A percentile compares a stretch with the other conserved stretches of the same genome.
These are phyloP conservation scores for Stegodyphus mimosarum DNA, from an alignment of 1,140 invertebrate genomes.

Conservation along the genomic window DNA sequence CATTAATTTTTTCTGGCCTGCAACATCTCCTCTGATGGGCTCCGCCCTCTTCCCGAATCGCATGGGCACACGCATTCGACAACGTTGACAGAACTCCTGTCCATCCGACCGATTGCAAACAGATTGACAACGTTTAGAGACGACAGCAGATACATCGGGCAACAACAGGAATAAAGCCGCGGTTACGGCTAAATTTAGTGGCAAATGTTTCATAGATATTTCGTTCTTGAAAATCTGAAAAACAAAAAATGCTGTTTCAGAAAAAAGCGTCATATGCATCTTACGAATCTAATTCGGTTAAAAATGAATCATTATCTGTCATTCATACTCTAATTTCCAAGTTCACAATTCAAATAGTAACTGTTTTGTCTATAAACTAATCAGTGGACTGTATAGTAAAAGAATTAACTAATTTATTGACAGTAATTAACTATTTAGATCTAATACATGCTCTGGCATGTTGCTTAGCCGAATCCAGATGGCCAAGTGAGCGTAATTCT, in stretches of 20 bases:
- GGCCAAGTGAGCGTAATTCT: too few relatives aligned
- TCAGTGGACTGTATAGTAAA: too few relatives aligned
- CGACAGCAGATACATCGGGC: not conserved
- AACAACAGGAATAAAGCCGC: not conserved
- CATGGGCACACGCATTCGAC: constrained; percentile 62
- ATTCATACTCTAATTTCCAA: not conserved
- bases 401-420: too few relatives aligned
- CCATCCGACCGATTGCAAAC: constrained; percentile 61
- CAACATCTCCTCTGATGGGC: not conserved
- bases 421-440: too few relatives aligned
- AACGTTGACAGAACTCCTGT: constrained; percentile 57
- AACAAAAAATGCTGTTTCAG: not conserved
- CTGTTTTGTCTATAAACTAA: too few relatives aligned
- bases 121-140: constrained; percentile 39
- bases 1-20: not conserved
- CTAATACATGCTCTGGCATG: too few relatives aligned
- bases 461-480: too few relatives aligned
- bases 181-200: not conserved
- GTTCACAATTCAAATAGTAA: too few relatives aligned
- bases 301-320: not conserved
- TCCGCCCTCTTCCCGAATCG: constrained; percentile 60
- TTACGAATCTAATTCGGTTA: not conserved
- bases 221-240: not conserved
- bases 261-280: not conserved
- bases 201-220: not conserved